A percentile compares a stretch with the other conserved stretches of the same genome.
phyloP scores from a whole-genome alignment of 2,113 vertebrate genomes.

The Salvelinus namaycush region DNA sequence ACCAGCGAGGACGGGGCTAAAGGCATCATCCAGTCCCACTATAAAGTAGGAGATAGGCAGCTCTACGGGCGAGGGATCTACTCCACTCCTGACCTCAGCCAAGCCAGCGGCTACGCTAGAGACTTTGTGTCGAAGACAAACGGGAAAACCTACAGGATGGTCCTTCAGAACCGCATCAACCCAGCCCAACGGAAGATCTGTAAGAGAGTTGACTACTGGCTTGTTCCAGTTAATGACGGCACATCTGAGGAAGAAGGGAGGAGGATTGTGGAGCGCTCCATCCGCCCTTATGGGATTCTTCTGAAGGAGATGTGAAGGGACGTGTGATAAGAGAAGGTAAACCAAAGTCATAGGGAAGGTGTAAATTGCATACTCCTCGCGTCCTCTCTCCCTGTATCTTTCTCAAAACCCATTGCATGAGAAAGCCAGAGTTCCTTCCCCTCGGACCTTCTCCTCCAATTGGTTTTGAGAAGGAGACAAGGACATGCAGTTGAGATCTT shows the following conservation, averaged over 20 bases:
- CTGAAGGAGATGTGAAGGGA: not conserved
- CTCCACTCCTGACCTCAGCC: not conserved
- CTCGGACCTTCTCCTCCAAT: too few relatives aligned
- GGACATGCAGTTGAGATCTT: too few relatives aligned
- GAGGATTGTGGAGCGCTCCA: not conserved
- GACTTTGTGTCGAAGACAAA: constrained; percentile 3
- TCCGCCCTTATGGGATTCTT: not conserved
- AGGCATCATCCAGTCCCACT: not conserved
- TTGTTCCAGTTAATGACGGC: not conserved
- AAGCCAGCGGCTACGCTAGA: constrained; percentile 3
- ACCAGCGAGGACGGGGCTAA: not conserved
- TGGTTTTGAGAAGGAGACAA: too few relatives aligned
- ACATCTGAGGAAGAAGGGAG: not conserved
- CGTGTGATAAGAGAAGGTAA: not conserved
- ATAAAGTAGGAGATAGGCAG: not conserved
- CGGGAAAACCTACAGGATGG: constrained; percentile 15
- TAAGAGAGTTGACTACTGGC: constrained; percentile 5
- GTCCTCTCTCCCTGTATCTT: too few relatives aligned
- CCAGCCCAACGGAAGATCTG: not conserved
- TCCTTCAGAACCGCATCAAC: constrained; percentile 8
- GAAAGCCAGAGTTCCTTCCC: too few relatives aligned
- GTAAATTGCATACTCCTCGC: too few relatives aligned
- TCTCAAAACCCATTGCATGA: too few relatives aligned
- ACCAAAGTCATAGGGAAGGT: too few relatives aligned
- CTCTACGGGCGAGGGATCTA: not conserved